Percentiles rank a stretch among this genome's conserved stretches.
These are phyloP conservation scores for Harpalus rufipes DNA, from an alignment of 2,888 invertebrate species.

Conservation along the genomic window DNA sequence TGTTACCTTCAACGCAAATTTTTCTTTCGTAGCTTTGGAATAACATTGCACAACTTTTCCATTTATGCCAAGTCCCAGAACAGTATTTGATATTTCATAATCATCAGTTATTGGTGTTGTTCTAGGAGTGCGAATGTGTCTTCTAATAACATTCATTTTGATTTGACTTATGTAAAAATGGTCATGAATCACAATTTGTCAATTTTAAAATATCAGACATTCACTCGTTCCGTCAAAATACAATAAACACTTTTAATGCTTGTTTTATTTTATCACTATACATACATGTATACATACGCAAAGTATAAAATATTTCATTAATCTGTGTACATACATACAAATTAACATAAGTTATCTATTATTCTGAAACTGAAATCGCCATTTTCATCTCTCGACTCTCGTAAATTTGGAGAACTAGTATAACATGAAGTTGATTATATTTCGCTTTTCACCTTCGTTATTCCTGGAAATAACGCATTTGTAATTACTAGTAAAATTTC, in stretches of 20 bases:
- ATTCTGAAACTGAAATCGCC: constrained; percentile 37
- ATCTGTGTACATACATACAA: constrained; percentile 27
- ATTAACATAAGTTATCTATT: constrained; percentile 42
- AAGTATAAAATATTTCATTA: constrained; percentile 19
- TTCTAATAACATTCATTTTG: constrained; percentile 71
- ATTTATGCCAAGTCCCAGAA: constrained; percentile 97
- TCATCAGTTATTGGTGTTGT: constrained; percentile 91
- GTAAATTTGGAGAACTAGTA: constrained; percentile 20
- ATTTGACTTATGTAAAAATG: constrained; percentile 1
- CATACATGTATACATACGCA: neutral
- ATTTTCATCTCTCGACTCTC: constrained; percentile 40
- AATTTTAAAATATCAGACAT: constrained; percentile 21
- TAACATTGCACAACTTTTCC: constrained; percentile 99
- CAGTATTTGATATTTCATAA: constrained; percentile 94
- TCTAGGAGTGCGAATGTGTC: constrained; percentile 81
- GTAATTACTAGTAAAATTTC: no score
- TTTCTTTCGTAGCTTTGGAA: constrained; percentile 85
- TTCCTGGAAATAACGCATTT: no score
- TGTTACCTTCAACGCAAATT: constrained; percentile 94
- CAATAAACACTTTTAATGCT: constrained; percentile 8
- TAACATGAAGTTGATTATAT: no score
- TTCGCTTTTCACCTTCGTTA: no score
- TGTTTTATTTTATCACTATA: constrained; percentile 17
- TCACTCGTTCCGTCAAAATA: constrained; percentile 15
- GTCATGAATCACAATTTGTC: constrained; percentile 23